phyloP scores from a whole-genome alignment of 1,140 invertebrate species.

The Drosophila mauritiana region DNA sequence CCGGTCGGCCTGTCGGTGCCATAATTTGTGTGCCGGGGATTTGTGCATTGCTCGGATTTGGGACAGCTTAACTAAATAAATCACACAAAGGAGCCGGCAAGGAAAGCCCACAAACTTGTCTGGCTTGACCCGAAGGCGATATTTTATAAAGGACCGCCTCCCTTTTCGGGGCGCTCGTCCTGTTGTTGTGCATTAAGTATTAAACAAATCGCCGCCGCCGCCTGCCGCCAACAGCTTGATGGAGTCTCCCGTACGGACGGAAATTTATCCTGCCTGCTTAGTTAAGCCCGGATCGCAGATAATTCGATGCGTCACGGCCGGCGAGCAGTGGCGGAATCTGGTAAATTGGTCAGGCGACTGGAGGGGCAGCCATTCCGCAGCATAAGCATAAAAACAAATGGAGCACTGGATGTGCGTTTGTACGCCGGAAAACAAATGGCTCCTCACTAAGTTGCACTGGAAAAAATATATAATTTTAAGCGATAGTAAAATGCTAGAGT shows the following conservation, averaged over 20 bases:
- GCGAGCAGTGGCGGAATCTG: conserved; percentile 24
- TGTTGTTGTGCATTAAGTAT: conserved; percentile 51
- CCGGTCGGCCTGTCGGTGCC: conserved; percentile 28
- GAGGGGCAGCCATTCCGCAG: conserved; percentile 48
- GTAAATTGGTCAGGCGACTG: conserved; percentile 19
- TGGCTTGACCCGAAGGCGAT: conserved; percentile 35
- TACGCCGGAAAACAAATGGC: conserved; percentile 30
- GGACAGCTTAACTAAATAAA: conserved; percentile 78
- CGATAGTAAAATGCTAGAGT: not conserved
- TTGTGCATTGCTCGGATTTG: conserved; percentile 68
- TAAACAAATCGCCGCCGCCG: conserved; percentile 64
- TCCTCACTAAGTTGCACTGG: not conserved
- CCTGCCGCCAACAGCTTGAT: conserved; percentile 59
- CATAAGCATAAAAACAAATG: conserved; percentile 68
- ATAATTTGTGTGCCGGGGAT: conserved; percentile 72
- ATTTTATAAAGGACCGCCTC: conserved; percentile 43
- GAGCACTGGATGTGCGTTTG: conserved; percentile 2
- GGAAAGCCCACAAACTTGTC: conserved; percentile 52
- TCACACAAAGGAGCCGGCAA: conserved; percentile 57
- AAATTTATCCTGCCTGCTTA: conserved; percentile 75
- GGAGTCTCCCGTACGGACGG: conserved; percentile 33
- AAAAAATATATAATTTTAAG: not conserved
- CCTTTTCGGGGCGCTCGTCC: not conserved
- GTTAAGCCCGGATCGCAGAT: conserved; percentile 75
- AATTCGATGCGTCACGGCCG: conserved; percentile 65